Conservation (phyloP, 2,888 invertebrate genomes). For the Halocaridina rubra region DNA sequence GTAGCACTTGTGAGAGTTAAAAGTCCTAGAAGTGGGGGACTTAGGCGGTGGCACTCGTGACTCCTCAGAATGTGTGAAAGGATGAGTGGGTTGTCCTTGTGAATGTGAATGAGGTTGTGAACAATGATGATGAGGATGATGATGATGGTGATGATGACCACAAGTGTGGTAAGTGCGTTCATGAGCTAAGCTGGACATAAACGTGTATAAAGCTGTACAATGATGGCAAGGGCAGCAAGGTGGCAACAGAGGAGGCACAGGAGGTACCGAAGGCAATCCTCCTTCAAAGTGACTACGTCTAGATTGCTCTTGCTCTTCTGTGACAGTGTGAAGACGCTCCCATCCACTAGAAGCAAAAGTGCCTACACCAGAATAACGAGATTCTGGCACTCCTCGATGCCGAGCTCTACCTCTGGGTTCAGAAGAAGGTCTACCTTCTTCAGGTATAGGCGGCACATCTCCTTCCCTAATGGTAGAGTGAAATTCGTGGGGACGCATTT, state of each 20-base stretch:
- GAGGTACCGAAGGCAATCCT: background rate
- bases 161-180: constrained; percentile 34
- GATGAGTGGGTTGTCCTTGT: background rate
- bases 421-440: background rate
- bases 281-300: background rate
- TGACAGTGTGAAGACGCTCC: background rate
- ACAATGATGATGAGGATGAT: background rate
- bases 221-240: constrained; percentile 52
- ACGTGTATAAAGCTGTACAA: constrained; percentile 46
- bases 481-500: constrained; percentile 50
- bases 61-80: background rate
- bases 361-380: background rate
- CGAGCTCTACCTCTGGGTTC: constrained; percentile 2
- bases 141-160: constrained; percentile 7
- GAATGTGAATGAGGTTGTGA: background rate
- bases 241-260: background rate
- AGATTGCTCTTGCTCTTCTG: background rate
- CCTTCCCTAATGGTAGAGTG: constrained; percentile 29
- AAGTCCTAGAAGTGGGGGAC: constrained; percentile 49
- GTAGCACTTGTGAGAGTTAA: constrained; percentile 55
- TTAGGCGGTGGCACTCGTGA: background rate
- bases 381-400: constrained; percentile 1
- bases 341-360: background rate
- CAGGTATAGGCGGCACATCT: background rate
- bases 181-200: constrained; percentile 38